These are phyloP conservation scores for Amorpha juglandis DNA, from an alignment of 2,888 invertebrate species.

Conservation along the genomic window DNA sequence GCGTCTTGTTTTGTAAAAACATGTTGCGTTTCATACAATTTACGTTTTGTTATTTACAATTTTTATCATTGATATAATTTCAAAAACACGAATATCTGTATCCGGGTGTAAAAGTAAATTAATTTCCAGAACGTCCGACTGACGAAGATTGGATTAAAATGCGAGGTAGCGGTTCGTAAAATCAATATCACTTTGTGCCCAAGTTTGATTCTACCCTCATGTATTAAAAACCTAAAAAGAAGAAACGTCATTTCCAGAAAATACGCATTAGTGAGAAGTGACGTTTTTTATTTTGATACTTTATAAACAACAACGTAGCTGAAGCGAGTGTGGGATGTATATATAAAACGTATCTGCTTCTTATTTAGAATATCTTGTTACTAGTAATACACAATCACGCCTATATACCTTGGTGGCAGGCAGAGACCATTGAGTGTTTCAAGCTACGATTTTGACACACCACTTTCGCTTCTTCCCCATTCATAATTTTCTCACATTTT, in stretches of 20 bases:
- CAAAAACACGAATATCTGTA: too few relatives aligned
- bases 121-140: background rate
- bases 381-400: too few relatives aligned
- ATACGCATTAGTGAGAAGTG: background rate
- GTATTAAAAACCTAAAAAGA: background rate
- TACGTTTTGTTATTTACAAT: too few relatives aligned
- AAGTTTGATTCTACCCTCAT: background rate
- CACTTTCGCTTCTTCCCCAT: too few relatives aligned
- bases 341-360: background rate
- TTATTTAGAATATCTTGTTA: conserved; percentile 4
- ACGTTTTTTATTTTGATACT: background rate
- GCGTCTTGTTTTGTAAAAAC: conserved; percentile 2
- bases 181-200: background rate
- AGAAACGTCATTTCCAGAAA: background rate
- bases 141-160: background rate
- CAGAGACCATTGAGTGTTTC: too few relatives aligned
- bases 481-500: too few relatives aligned
- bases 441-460: too few relatives aligned
- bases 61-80: too few relatives aligned
- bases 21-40: background rate
- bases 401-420: too few relatives aligned
- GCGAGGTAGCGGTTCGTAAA: background rate
- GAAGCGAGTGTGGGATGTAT: background rate
- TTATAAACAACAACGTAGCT: background rate
- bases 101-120: background rate